phyloP scores from a whole-genome alignment of 2,113 vertebrate genomes.

The Rhinolophus sinicus region DNA sequence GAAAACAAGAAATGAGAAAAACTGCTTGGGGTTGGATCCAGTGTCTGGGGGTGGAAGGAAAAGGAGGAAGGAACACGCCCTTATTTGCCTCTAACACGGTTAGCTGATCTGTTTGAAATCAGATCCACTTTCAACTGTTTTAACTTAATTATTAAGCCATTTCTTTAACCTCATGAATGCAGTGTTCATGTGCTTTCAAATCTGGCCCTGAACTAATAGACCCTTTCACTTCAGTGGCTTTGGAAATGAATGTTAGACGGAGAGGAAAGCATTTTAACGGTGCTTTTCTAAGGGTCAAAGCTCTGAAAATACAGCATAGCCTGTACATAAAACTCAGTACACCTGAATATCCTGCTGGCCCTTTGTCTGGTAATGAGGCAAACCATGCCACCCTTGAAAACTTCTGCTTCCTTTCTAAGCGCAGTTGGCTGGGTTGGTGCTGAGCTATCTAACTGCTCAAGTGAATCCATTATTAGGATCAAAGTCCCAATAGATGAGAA shows the following conservation, averaged over 20 bases:
- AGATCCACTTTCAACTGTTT: conserved; percentile 73
- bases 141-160: conserved; percentile 80
- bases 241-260: conserved; percentile 76
- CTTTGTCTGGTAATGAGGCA: conserved; percentile 58
- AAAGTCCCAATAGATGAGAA: conserved; percentile 64
- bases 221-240: conserved; percentile 79
- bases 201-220: conserved; percentile 78
- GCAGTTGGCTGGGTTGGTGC: conserved; percentile 8
- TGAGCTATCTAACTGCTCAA: conserved; percentile 1
- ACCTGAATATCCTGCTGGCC: conserved; percentile 68
- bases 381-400: conserved; percentile 9
- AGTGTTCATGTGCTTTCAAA: conserved; percentile 79
- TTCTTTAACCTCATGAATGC: conserved; percentile 76
- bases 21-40: conserved; percentile 49
- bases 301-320: conserved; percentile 63
- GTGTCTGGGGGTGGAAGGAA: conserved; percentile 36
- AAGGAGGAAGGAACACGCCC: conserved; percentile 61
- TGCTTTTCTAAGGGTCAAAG: conserved; percentile 77
- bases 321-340: conserved; percentile 66
- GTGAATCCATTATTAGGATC: conserved; percentile 59
- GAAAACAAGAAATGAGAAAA: conserved; percentile 28
- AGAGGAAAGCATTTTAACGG: conserved; percentile 73
- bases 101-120: conserved; percentile 79
- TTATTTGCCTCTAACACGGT: conserved; percentile 65
- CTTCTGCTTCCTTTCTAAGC: conserved; percentile 48